Base-by-base conservation (phyloP, 2,113 vertebrate genomes). In the Taxidea taxus region DNA sequence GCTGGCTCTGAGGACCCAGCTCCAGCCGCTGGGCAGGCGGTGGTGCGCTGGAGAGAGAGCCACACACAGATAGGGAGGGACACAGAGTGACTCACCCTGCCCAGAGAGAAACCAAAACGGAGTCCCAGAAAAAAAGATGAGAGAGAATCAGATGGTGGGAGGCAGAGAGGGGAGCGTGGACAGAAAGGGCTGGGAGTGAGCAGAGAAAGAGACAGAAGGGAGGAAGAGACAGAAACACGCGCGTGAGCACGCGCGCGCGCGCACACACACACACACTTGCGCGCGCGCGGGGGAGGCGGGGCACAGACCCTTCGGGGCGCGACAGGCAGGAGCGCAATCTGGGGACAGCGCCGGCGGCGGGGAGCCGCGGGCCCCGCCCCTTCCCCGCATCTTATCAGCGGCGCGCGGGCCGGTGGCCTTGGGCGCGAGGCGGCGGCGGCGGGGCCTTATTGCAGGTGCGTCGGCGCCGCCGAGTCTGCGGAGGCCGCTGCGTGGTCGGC, bases 401-500 rank as follows among this genome's bases (percentile, higher is more conserved):
- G 86, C 72, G 20, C 44, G 20, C 56, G 37, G n/a, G 89, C 90
- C 70, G 90, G 96, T 49, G 90, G 96, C 96, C 94, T 93, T 93
- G 96, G 93, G 94, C 94, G 27, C 96, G 42, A 25, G 90, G 66
- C 91, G 90, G 74, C 96, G 83, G 97, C 95, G 97, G 98, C 75
- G 3, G 85, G 66, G 93, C 90, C 96, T 98, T 96, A 97, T 97
- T 98, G 98, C 98, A 96, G 98, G 97, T 95, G 97, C 88, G 91
- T 95, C 97, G 99, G 99, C 99, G 99, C 99, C 99, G 16, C 96
- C 7, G 6, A 96, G 99, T 99, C 99, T 98, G 97, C 87, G 39
- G 85, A 25, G 54, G 98, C 94, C 68, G 9, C 68, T 88, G 58
- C 12, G 83, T 90, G 97, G 87, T 87, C 83, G 6, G 95, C 62